Conservation (phyloP, 2,113 vertebrate species). For the Emberiza fucata region DNA sequence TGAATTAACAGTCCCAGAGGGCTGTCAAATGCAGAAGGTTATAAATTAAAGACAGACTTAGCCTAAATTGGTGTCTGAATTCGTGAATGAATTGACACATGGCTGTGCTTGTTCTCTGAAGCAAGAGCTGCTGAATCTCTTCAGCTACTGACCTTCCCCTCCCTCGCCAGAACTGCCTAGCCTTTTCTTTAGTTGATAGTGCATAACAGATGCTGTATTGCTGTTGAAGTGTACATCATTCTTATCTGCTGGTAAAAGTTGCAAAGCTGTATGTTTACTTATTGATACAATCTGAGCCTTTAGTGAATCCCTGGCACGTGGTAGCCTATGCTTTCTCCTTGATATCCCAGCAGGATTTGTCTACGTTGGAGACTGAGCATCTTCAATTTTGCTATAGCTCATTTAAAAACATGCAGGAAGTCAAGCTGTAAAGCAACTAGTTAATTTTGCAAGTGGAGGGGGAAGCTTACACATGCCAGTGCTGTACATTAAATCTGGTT, state of each 20-base stretch:
- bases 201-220: not conserved
- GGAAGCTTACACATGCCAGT: not conserved
- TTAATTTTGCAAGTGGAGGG: not conserved
- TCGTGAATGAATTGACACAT: not conserved
- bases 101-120: not conserved
- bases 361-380: not conserved
- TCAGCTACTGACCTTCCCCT: not conserved
- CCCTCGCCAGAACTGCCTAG: not conserved
- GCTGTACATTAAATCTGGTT: not conserved
- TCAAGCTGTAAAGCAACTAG: not conserved
- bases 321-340: not conserved
- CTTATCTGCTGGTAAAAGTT: not conserved
- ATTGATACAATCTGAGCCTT: not conserved
- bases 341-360: not conserved
- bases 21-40: slow-evolving; percentile 12
- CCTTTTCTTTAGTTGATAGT: not conserved
- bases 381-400: not conserved
- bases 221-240: not conserved
- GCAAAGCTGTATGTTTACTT: not conserved
- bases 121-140: not conserved
- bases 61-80: not conserved
- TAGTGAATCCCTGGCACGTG: rapidly evolving
- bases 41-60: slow-evolving; percentile 7
- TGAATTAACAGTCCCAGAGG: slow-evolving; percentile 1
- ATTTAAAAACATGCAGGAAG: not conserved